Percentiles rank a stretch among this genome's conserved stretches.
These are phyloP conservation scores for Harmothoe impar DNA, from an alignment of 2,888 invertebrate genomes.

Conservation along the genomic window DNA sequence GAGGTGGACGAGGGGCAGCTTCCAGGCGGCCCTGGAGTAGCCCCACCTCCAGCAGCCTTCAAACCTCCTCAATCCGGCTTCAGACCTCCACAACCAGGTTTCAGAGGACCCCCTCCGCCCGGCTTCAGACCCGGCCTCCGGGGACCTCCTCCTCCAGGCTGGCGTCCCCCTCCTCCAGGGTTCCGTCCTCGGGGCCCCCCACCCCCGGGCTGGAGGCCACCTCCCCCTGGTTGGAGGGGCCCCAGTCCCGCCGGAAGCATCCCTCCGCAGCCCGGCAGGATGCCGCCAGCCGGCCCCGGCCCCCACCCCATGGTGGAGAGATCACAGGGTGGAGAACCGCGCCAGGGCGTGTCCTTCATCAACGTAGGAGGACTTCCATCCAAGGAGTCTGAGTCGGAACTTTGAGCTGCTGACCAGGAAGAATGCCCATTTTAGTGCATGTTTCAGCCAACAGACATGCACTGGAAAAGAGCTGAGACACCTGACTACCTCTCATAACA, in stretches of 20 bases:
- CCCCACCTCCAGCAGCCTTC: conserved; percentile 8
- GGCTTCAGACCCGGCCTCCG: neutral
- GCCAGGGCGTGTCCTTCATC: neutral
- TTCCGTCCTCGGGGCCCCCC: conserved; percentile 50
- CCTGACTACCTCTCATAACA: too few relatives aligned
- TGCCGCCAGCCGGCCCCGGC: conserved; percentile 33
- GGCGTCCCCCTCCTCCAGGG: neutral
- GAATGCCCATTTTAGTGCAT: neutral
- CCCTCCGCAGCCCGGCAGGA: conserved; percentile 17
- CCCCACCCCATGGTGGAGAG: conserved; percentile 1
- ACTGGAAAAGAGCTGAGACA: too few relatives aligned
- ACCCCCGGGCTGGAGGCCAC: conserved; percentile 43
- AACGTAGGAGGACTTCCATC: neutral
- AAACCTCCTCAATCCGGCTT: neutral
- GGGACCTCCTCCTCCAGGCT: conserved; percentile 39
- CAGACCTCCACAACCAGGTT: neutral
- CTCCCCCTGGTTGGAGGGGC: conserved; percentile 50
- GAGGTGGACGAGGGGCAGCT: conserved; percentile 37
- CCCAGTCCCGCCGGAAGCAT: conserved; percentile 20
- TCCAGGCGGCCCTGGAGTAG: neutral
- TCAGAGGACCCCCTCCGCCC: neutral
- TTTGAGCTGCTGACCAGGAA: neutral
- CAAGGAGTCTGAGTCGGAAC: conserved; percentile 16
- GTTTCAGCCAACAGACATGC: neutral
- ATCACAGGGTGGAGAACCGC: neutral